Evolutionary conservation across 2,113 vertebrate species (phyloP).

Genomic region (Pseudolaguvia tuberculata): DNA sequence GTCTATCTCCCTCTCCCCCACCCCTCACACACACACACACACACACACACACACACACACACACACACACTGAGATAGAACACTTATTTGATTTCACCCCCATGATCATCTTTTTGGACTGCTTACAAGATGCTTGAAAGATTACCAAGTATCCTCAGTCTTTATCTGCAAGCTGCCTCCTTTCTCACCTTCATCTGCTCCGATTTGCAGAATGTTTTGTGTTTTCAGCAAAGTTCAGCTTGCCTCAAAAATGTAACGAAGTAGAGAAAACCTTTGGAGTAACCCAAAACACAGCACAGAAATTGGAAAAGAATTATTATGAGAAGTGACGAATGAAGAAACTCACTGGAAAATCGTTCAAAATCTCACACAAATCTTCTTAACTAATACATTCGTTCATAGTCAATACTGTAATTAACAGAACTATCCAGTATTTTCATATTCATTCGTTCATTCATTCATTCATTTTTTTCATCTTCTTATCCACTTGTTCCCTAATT

Average conservation of each 20-base stretch:
- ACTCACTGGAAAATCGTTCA: constrained; percentile 7
- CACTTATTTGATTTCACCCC: constrained; percentile 19
- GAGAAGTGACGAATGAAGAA: not conserved
- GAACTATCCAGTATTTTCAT: not conserved
- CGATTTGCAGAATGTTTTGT: constrained; percentile 10
- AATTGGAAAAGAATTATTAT: constrained; percentile 26
- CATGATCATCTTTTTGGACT: constrained; percentile 32
- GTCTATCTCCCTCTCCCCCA: not conserved
- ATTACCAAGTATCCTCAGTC: constrained; percentile 35
- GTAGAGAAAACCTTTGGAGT: constrained; percentile 41
- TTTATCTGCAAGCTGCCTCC: constrained; percentile 34
- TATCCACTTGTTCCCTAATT: too few relatives aligned
- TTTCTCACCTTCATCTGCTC: constrained; percentile 29
- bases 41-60: constrained; percentile 13
- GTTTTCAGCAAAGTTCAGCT: constrained; percentile 42
- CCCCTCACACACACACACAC: constrained; percentile 4
- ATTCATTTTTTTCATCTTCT: too few relatives aligned
- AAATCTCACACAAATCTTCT: not conserved
- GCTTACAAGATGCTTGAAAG: constrained; percentile 30
- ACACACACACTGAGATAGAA: constrained; percentile 18
- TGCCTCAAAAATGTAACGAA: constrained; percentile 28
- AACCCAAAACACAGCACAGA: constrained; percentile 29
- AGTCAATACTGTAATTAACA: constrained; percentile 16
- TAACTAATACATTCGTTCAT: not conserved
- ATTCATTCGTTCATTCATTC: too few relatives aligned